phyloP scores from a whole-genome alignment of 1,140 invertebrate genomes.

The Drosophila tani region DNA sequence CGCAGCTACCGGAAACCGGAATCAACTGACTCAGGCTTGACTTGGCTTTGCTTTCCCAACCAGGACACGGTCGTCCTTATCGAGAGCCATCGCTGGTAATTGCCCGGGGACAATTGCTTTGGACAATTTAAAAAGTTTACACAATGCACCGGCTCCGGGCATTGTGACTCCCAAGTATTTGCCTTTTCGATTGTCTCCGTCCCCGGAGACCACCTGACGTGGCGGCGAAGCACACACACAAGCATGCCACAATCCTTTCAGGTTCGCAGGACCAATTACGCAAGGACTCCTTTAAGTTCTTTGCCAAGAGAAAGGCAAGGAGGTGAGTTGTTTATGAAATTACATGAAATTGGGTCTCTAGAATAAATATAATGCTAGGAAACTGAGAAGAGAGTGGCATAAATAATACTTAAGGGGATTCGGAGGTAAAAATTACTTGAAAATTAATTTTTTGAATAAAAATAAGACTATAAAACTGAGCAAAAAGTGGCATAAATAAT shows the following conservation, averaged over 20 bases:
- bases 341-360: not conserved
- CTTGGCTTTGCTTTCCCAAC: not conserved
- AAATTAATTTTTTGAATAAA: too few relatives aligned
- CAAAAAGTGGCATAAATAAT: too few relatives aligned
- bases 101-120: constrained; percentile 14
- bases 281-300: not conserved
- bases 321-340: not conserved
- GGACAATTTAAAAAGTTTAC: constrained; percentile 25
- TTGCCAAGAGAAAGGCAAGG: not conserved
- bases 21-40: not conserved
- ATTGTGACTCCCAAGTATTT: constrained; percentile 13
- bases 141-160: constrained; percentile 12
- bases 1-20: not conserved
- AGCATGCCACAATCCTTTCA: not conserved
- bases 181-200: constrained; percentile 1
- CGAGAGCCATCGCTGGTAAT: constrained; percentile 25
- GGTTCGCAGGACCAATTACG: not conserved
- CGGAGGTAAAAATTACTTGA: too few relatives aligned
- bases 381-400: too few relatives aligned
- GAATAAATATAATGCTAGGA: too few relatives aligned
- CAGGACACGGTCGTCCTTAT: constrained; percentile 12
- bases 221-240: not conserved
- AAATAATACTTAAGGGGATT: too few relatives aligned
- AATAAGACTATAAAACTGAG: too few relatives aligned
- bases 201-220: not conserved